phyloP scores from a whole-genome alignment of 2,797 vertebrate species.

The Chromobotia macracanthus region DNA sequence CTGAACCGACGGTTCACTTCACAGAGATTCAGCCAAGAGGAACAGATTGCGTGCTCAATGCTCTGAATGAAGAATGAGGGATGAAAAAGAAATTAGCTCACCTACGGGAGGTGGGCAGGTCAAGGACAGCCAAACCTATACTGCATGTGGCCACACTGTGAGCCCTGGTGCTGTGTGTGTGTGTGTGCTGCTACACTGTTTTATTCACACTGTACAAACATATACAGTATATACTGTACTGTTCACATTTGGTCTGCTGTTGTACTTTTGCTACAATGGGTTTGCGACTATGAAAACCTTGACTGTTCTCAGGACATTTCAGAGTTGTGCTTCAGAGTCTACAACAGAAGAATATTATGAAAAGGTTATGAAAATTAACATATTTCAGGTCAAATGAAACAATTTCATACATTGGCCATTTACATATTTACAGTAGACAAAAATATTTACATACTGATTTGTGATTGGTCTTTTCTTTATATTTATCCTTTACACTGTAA shows the following conservation, averaged over 20 bases:
- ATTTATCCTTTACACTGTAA: background rate
- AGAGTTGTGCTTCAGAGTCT: no score
- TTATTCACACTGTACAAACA: background rate
- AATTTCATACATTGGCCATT: no score
- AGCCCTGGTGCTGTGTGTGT: background rate
- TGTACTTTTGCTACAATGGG: constrained; percentile 4
- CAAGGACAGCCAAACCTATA: background rate
- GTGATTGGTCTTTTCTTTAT: background rate
- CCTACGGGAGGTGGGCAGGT: constrained; percentile 58
- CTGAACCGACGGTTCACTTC: constrained; percentile 70
- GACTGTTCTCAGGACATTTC: no score
- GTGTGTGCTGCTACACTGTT: background rate
- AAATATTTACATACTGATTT: background rate
- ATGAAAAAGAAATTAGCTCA: constrained; percentile 77
- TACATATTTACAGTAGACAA: no score
- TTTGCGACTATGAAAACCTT: background rate
- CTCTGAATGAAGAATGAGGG: constrained; percentile 53
- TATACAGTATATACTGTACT: background rate
- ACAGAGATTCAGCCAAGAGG: constrained; percentile 70
- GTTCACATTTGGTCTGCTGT: background rate
- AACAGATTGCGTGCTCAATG: constrained; percentile 77
- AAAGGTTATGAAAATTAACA: no score
- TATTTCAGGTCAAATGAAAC: no score
- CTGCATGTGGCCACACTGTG: constrained; percentile 6
- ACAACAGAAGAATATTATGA: no score